A percentile compares a stretch with the other conserved stretches of the same genome.
These are phyloP conservation scores for Syngnathoides biaculeatus DNA, from an alignment of 2,113 vertebrate genomes.

Conservation along the genomic window DNA sequence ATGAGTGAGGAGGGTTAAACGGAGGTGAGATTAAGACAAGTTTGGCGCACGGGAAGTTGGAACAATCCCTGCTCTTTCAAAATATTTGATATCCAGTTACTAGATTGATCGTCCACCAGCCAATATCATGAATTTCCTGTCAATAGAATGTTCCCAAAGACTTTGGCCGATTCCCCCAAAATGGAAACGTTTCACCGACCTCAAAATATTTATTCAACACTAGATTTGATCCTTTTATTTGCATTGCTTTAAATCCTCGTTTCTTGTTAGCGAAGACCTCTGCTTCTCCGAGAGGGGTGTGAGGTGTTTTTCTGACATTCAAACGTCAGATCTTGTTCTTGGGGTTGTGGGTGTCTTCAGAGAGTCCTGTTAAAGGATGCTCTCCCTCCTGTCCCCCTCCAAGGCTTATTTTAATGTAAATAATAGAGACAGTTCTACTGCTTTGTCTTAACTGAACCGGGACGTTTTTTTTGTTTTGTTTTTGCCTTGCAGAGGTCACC, in stretches of 20 bases:
- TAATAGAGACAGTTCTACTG: conserved; percentile 61
- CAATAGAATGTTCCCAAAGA: conserved; percentile 8
- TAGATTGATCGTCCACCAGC: background rate
- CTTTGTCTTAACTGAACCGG: conserved; percentile 58
- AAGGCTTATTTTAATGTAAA: conserved; percentile 73
- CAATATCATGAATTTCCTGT: background rate
- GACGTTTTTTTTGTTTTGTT: conserved; percentile 14
- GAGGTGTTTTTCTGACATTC: conserved; percentile 12
- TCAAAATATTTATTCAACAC: conserved; percentile 62
- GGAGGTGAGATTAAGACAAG: conserved; percentile 8
- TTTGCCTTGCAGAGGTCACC: conserved; percentile 60
- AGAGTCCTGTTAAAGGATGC: no score
- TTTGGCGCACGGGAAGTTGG: conserved; percentile 24
- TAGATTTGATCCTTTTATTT: conserved; percentile 21
- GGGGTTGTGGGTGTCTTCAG: conserved; percentile 50
- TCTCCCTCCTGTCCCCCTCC: conserved; percentile 33
- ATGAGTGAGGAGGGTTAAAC: background rate
- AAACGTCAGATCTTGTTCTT: conserved; percentile 16
- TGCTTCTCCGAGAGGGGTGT: background rate
- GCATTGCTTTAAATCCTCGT: conserved; percentile 9
- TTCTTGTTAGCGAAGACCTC: background rate
- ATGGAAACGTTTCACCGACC: background rate
- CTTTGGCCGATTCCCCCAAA: conserved; percentile 16
- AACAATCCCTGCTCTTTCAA: background rate
- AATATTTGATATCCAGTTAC: background rate